Evolutionary conservation across 1,140 invertebrate genomes (phyloP), one percentile per base, ranked within the genome.

Genomic region (Hyphantria cunea): DNA sequence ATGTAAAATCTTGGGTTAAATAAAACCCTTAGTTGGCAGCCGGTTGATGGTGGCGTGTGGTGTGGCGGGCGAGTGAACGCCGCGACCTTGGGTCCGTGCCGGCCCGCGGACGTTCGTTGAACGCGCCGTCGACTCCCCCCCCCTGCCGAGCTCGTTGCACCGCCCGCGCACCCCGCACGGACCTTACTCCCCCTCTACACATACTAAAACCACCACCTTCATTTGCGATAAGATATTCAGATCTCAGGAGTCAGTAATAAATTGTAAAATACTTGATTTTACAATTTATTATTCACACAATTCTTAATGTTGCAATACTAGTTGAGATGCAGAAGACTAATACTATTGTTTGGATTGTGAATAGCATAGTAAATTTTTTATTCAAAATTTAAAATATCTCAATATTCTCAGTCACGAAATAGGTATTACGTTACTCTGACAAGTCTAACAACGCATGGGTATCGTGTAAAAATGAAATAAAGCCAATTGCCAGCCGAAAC

Each of bases 41-140:
- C 59, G 63, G 63, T 66, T 53, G 62, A 62, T 70, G 72, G 68
- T 64, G n/a, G n/a, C n/a, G 66, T 55, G 68, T 52, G 59, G 68
- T 54, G 70, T 58, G 70, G 70, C 72, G 70, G 76, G 79, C 80
- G 80, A 87, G 84, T 80, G 83, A 80, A 83, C 76, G 82, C 82
- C 70, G 79, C 86, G 86, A 86, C 86, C 86, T 89, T 86, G 86
- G 82, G 83, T 71, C 74, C 74, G 78, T 78, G 79, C 68, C 78
- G 78, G 80, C 65, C 79, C 85, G 84, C 84, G 86, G 86, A 86
- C 86, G 86, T 89, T 89, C 86, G 80, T 89, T 87, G 86, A 86
- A 85, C 86, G 82, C 76, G 70, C 70, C 68, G 68, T 68, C 68
- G 68, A 62, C 53, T 37, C 54, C 55, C 45, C 37, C 66, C 37